Base-by-base conservation (phyloP, 92 coral and sea anemone species). In the Bergia puertoricense region DNA sequence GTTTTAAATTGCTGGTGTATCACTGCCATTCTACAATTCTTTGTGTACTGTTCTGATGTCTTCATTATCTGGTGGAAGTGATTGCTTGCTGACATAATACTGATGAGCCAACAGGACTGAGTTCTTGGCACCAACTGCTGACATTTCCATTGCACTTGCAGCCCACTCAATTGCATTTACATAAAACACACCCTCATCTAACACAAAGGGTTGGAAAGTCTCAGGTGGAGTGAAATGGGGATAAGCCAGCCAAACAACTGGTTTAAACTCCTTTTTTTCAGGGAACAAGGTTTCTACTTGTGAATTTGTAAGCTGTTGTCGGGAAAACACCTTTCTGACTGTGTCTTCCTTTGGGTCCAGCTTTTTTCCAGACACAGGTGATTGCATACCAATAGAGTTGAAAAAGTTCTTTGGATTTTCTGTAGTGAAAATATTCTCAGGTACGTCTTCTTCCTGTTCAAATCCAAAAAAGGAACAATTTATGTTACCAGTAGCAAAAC, bases 101-200 rank as follows among this genome's bases (percentile, higher is more conserved):
- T 91, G 93, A 48, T 78, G 81, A n/a, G 99, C 96, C 48, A 95
- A 75, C 84, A 97, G 85, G 8, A 95, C 98, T 3, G 99, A 94
- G 90, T 97, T 97, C 88, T 91, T 95, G 0, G 95, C 99, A 54
- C 94, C 90, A 59, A 97, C 92, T 39, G 98, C 93, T 3, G 98
- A 92, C 99, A 97, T 97, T 66, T 97, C 99, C 99, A 97, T 97
- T 37, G 99, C 99, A 91, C 98, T 95, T 5, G 99, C 99, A 2
- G 95, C 95, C 85, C 93, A 88, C 81, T 97, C 99, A 45, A 97
- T 94, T 5, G 99, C 97, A 88, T 97, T 97, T 79, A 95, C 93
- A 85, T 95, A 97, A 66, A 97, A 97, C 78, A 97, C 95, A 39
- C 99, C 99, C 30, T 97, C 94, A 74, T 97, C 99, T 84, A 97